Percentiles rank a stretch among this genome's conserved stretches.
phyloP scores from a whole-genome alignment of 2,888 invertebrate species.

The Spicauda simplicius region DNA sequence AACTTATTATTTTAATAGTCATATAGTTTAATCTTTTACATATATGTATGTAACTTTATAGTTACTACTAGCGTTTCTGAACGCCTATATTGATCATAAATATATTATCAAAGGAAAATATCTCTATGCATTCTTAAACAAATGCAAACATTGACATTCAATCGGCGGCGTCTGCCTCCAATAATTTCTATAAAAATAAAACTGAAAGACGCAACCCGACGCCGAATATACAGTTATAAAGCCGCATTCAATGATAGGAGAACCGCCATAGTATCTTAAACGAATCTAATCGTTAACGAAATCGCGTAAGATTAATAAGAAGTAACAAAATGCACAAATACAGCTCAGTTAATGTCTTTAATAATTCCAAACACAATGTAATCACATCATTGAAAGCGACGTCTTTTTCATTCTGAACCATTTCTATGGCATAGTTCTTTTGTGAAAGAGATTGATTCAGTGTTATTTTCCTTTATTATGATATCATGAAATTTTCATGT shows the following conservation, averaged over 20 bases:
- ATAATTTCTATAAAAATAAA: conserved; percentile 69
- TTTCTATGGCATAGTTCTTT: not conserved
- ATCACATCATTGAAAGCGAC: conserved; percentile 23
- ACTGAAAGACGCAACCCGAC: conserved; percentile 73
- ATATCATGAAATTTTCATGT: not conserved
- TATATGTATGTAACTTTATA: conserved; percentile 43
- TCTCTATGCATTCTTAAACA: conserved; percentile 77
- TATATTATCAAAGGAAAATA: conserved; percentile 55
- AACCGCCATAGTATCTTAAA: not conserved
- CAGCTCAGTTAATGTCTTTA: not conserved
- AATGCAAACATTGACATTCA: conserved; percentile 68
- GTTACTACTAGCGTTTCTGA: conserved; percentile 53
- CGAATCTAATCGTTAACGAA: not conserved
- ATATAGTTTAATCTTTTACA: conserved; percentile 33
- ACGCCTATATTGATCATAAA: conserved; percentile 50
- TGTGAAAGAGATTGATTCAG: not conserved
- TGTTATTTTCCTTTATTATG: not conserved
- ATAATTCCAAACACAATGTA: not conserved
- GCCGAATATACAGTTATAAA: conserved; percentile 45
- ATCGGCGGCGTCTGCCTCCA: conserved; percentile 60
- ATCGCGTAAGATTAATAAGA: not conserved
- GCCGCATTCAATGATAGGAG: conserved; percentile 13
- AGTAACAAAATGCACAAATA: not conserved
- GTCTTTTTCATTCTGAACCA: not conserved
- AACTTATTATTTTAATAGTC: conserved; percentile 50